These are phyloP conservation scores for Chauna torquata DNA, from an alignment of 2,113 vertebrate species.

Conservation along the genomic window DNA sequence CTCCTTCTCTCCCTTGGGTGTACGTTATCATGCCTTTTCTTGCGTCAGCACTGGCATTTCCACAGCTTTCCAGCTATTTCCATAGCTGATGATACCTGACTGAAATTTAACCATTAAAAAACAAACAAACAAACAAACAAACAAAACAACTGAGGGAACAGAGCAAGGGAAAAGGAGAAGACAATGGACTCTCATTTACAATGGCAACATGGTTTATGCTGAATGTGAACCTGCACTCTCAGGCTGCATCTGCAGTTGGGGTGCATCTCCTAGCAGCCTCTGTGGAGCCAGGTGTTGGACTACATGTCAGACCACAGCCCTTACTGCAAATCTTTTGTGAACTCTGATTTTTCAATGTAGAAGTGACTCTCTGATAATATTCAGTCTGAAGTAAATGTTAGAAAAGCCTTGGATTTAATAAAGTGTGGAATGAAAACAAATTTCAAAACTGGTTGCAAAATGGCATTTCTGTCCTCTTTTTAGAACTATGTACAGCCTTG, in stretches of 20 bases:
- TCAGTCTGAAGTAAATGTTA: slow-evolving; percentile 1
- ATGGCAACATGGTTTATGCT: background rate
- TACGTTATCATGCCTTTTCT: background rate
- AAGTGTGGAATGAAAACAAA: background rate
- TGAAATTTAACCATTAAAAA: background rate
- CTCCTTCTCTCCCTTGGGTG: background rate
- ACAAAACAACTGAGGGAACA: rapidly evolving
- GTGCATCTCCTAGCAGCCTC: background rate
- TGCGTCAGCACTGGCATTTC: background rate
- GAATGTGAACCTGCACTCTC: background rate
- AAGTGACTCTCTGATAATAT: background rate
- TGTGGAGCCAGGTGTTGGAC: background rate
- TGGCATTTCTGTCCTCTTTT: slow-evolving; percentile 31
- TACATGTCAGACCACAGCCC: background rate
- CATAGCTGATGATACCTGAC: background rate
- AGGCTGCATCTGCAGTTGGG: background rate
- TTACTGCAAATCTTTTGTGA: background rate
- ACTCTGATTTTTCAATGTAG: background rate
- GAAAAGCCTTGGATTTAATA: slow-evolving; percentile 12
- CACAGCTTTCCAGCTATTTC: background rate
- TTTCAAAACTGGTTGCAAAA: slow-evolving; percentile 44
- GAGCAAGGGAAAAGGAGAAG: background rate
- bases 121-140: background rate
- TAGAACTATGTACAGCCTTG: slow-evolving; percentile 8
- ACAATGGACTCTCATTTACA: background rate